Evolutionary conservation across 2,888 invertebrate species (phyloP), one percentile per base, ranked within the genome.

Genomic region (Yponomeuta sedellus): DNA sequence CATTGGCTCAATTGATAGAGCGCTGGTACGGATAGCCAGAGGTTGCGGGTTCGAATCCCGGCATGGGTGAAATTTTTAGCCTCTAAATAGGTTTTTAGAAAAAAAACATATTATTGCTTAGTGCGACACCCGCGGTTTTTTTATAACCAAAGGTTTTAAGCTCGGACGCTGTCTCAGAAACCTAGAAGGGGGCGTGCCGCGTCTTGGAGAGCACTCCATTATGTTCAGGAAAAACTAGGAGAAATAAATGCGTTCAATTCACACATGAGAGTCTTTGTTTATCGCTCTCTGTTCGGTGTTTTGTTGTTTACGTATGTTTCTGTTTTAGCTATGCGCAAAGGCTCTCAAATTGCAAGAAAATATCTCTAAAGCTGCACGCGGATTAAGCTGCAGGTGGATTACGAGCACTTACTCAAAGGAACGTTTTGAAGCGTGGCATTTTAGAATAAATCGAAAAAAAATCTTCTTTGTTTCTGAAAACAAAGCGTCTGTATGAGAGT

Each of bases 211-310:
- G 62, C 62, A 39, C 62, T 62, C 39, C 28, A 59, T 59, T 59
- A 39, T 62, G 28, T 19, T 39, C 62, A n/a, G 39, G 62, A 16
- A 34, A 62, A 59, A 59, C 11, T 25, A 10, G 5, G 28, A 10
- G 16, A 34, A 62, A 39, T 39, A 62, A 62, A 62, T 62, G 62
- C 19, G 19, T 62, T 62, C 62, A 39, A 62, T 39, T 39, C 19
- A 10, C 62, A 39, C 16, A 10, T 6, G 39, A 19, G 19, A 19
- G 39, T 62, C 39, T 34, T 62, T 62, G 40, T 62, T 62, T 62
- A 61, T 39, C 20, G 5, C 39, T 19, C n/a, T 59, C 20, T 39
- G 28, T 39, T 62, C 19, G 28, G 16, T 62, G 34, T 39, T 62
- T n/a, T 39, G 59, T 22, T 25, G 59, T 52, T 52, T 52, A 52